Conservation (phyloP, 2,113 vertebrate genomes). For the Antechinus flavipes region DNA sequence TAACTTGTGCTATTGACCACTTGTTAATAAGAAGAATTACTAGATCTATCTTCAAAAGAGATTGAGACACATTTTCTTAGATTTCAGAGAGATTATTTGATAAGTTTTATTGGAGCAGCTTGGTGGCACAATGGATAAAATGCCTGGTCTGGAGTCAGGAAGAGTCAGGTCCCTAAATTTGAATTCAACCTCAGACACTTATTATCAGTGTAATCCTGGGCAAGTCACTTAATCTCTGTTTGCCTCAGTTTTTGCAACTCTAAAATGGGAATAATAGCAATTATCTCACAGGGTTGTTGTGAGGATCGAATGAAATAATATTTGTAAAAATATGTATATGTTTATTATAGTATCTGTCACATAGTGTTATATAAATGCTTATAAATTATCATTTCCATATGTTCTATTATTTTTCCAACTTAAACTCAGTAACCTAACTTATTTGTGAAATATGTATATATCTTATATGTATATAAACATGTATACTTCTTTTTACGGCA, state of each 20-base stretch:
- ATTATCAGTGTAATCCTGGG: not conserved
- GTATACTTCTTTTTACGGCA: too few relatives aligned
- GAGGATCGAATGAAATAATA: too few relatives aligned
- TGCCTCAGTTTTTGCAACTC: too few relatives aligned
- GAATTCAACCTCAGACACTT: not conserved
- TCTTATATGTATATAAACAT: too few relatives aligned
- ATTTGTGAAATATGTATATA: not conserved
- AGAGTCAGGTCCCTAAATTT: not conserved
- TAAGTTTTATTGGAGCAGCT: not conserved
- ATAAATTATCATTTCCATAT: not conserved
- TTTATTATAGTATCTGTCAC: too few relatives aligned
- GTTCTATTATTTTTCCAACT: not conserved
- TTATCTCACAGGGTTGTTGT: too few relatives aligned
- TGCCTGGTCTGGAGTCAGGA: not conserved
- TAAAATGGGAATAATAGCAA: too few relatives aligned
- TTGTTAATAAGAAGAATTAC: not conserved
- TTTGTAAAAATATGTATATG: too few relatives aligned
- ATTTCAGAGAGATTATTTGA: constrained; percentile 38
- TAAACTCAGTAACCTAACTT: not conserved
- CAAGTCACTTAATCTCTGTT: not conserved
- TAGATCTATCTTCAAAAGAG: not conserved
- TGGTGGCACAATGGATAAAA: not conserved
- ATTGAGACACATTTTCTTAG: not conserved
- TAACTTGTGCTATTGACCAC: not conserved
- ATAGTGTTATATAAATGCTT: too few relatives aligned